These are phyloP conservation scores for Hyperopisus bebe DNA, from an alignment of 2,113 vertebrate genomes.

Conservation along the genomic window DNA sequence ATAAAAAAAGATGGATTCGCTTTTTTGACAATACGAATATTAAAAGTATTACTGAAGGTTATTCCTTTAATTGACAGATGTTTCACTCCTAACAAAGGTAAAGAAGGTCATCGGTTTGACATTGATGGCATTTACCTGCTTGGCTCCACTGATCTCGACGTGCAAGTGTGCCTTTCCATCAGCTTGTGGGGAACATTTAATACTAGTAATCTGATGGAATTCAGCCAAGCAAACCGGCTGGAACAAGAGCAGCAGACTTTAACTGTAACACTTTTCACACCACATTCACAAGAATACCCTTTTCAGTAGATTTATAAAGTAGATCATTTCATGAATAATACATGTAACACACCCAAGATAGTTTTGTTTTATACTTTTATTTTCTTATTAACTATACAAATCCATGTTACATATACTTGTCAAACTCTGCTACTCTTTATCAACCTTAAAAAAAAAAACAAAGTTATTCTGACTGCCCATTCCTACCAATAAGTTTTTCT, in stretches of 20 bases:
- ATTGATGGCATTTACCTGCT: constrained; percentile 59
- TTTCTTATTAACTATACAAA: neutral
- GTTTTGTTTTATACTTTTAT: neutral
- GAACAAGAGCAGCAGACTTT: neutral
- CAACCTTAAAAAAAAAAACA: neutral
- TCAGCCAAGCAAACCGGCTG: constrained; percentile 85
- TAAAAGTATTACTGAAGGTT: neutral
- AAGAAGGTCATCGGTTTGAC: neutral
- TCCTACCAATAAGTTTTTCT: constrained; percentile 73
- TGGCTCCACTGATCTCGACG: constrained; percentile 72
- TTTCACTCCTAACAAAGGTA: neutral
- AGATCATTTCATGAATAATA: neutral
- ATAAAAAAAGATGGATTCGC: neutral
- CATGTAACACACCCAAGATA: neutral
- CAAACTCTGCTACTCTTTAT: neutral
- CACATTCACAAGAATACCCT: neutral
- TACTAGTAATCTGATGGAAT: constrained; percentile 82
- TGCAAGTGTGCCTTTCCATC: constrained; percentile 70
- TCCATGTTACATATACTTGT: neutral
- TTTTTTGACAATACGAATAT: neutral
- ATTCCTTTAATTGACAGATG: neutral
- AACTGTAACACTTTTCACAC: neutral
- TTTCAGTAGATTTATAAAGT: neutral
- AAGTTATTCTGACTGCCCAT: neutral
- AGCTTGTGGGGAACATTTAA: constrained; percentile 63